These are phyloP conservation scores for Pollenia labialis DNA, from an alignment of 2,888 invertebrate genomes.

Conservation along the genomic window DNA sequence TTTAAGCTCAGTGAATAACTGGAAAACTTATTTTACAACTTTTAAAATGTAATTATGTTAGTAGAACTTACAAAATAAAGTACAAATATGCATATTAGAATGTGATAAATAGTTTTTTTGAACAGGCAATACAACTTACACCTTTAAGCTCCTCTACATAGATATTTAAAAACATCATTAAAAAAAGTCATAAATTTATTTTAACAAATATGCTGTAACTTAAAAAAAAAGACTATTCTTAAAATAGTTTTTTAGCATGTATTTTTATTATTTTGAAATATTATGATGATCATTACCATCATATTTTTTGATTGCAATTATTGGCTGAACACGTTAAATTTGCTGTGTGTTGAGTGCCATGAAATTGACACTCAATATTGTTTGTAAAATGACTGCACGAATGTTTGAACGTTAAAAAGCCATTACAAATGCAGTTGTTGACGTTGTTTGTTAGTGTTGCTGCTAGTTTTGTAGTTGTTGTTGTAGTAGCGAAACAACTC, in stretches of 20 bases:
- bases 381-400: constrained; percentile 60
- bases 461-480: constrained; percentile 2
- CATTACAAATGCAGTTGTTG: constrained; percentile 43
- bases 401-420: constrained; percentile 63
- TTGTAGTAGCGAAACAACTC: constrained; percentile 79
- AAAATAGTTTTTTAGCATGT: neutral
- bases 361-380: constrained; percentile 73
- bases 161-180: too few relatives aligned
- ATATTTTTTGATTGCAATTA: constrained; percentile 47
- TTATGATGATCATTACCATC: constrained; percentile 38
- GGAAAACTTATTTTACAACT: too few relatives aligned
- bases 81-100: too few relatives aligned
- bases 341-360: constrained; percentile 66
- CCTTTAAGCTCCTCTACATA: too few relatives aligned
- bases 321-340: constrained; percentile 53
- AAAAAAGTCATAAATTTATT: too few relatives aligned
- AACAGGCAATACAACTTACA: too few relatives aligned
- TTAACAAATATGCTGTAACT: too few relatives aligned
- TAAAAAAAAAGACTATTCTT: too few relatives aligned
- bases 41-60: too few relatives aligned
- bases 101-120: too few relatives aligned
- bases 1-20: too few relatives aligned
- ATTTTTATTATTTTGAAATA: constrained; percentile 6
- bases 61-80: too few relatives aligned
- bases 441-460: constrained; percentile 30